Evolutionary conservation across 1,140 invertebrate genomes (phyloP).

Genomic region (Matsumurasca onukii): DNA sequence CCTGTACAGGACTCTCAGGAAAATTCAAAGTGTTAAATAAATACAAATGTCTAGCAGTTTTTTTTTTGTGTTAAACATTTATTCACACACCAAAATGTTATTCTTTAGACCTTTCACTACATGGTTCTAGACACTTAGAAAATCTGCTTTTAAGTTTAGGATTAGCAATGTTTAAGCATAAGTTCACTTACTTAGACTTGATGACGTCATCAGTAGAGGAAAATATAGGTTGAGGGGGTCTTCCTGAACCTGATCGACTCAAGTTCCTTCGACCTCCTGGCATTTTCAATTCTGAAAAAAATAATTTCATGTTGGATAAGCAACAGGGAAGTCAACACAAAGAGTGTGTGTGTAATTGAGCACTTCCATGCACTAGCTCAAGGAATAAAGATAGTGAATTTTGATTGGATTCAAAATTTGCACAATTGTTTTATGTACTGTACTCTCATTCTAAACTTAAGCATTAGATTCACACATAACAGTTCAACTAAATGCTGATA

Average conservation of each 20-base stretch:
- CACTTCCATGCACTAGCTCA: too few relatives aligned
- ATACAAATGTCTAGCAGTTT: neutral
- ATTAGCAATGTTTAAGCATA: neutral
- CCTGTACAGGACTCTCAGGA: neutral
- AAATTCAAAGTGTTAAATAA: conserved; percentile 5
- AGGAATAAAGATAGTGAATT: too few relatives aligned
- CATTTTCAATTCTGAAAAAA: conserved; percentile 33
- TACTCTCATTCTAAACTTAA: too few relatives aligned
- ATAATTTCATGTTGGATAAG: neutral
- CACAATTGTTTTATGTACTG: too few relatives aligned
- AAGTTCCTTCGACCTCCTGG: conserved; percentile 42
- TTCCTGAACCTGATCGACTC: conserved; percentile 35
- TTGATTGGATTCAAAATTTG: too few relatives aligned
- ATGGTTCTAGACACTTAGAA: neutral
- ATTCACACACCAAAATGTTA: neutral
- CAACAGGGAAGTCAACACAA: neutral
- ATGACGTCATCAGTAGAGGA: conserved; percentile 34
- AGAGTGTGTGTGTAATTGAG: too few relatives aligned
- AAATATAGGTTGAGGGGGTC: conserved; percentile 36
- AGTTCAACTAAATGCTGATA: too few relatives aligned
- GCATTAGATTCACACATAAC: too few relatives aligned
- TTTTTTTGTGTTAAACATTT: neutral
- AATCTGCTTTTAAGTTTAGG: conserved; percentile 1
- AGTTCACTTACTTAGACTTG: conserved; percentile 38
- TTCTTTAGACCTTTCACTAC: neutral